phyloP scores from a whole-genome alignment of 2,113 vertebrate species.

The Serilophus lunatus region DNA sequence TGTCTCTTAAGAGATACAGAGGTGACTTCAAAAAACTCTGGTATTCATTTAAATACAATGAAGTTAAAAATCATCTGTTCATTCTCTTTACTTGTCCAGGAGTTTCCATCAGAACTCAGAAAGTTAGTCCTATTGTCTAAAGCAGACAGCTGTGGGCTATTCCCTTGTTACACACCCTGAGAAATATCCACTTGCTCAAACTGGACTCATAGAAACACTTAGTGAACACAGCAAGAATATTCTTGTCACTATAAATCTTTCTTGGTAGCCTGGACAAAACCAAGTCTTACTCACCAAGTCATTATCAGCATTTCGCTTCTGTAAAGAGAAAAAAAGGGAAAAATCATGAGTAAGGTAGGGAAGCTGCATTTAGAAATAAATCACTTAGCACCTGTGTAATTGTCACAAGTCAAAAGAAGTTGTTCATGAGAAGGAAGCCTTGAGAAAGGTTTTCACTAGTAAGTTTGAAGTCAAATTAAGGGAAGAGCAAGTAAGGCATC shows the following conservation, averaged over 20 bases:
- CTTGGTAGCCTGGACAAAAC: background rate
- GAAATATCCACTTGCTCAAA: background rate
- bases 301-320: constrained; percentile 65
- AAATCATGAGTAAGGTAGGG: background rate
- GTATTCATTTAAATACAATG: background rate
- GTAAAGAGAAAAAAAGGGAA: constrained; percentile 27
- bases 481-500: background rate
- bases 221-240: background rate
- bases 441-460: background rate
- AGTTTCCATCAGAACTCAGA: background rate
- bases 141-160: background rate
- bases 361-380: background rate
- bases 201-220: background rate
- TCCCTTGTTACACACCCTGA: background rate
- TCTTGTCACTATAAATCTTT: background rate
- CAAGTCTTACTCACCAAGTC: constrained; percentile 65
- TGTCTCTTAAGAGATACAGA: background rate
- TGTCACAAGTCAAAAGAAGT: background rate
- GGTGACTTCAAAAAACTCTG: background rate
- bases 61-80: background rate
- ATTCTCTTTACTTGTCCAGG: background rate
- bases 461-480: background rate
- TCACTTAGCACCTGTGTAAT: background rate
- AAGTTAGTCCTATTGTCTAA: background rate
- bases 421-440: background rate